These are phyloP conservation scores for Diacarnus erythraeanus DNA, from an alignment of 37 sponge, comb jelly and placozoan genomes.

Conservation along the genomic window DNA sequence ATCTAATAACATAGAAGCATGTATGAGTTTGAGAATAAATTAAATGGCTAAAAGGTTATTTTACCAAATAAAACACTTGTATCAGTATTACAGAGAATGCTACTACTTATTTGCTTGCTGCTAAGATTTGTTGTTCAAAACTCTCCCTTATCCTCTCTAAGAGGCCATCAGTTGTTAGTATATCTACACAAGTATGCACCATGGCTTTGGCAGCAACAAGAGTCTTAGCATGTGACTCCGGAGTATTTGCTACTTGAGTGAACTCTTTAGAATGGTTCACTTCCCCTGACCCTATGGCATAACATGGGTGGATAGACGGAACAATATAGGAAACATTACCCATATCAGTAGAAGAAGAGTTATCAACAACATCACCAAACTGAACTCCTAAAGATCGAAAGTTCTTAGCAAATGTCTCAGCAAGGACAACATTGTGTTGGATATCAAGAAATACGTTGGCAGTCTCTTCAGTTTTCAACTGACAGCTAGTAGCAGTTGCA, in stretches of 20 bases:
- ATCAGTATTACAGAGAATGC: too few species aligned
- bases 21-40: too few species aligned
- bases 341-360: conserved; percentile 86
- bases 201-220: conserved; percentile 71
- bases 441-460: conserved; percentile 43
- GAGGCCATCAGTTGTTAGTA: conserved; percentile 55
- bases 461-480: conserved; percentile 30
- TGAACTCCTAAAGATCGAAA: conserved; percentile 14
- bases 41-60: too few species aligned
- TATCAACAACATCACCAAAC: neutral
- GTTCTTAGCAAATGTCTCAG: conserved; percentile 46
- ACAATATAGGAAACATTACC: conserved; percentile 84
- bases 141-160: conserved; percentile 38
- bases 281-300: conserved; percentile 48
- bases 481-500: conserved; percentile 76
- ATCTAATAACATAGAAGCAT: too few species aligned
- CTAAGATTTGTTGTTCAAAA: conserved; percentile 20
- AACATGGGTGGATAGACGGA: conserved; percentile 85
- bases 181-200: conserved; percentile 72
- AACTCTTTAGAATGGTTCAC: conserved; percentile 64
- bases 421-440: conserved; percentile 45
- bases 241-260: conserved; percentile 58
- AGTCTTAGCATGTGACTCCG: conserved; percentile 55
- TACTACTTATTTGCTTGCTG: neutral
- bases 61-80: too few species aligned